Evolutionary conservation across 2,888 invertebrate species (phyloP).

Genomic region (Hydriomena furcata): DNA sequence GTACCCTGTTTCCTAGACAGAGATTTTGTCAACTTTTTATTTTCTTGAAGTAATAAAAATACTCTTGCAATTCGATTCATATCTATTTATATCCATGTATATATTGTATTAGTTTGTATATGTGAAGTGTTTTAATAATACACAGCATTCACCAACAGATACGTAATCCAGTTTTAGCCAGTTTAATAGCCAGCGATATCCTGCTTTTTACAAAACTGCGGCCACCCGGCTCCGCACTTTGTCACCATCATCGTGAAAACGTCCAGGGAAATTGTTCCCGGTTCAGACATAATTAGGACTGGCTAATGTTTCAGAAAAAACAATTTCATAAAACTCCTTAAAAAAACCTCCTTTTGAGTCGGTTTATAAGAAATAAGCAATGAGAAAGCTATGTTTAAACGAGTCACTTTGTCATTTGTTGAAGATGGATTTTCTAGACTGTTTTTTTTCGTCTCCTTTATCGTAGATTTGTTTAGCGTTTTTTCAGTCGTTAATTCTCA

Average conservation of each 20-base stretch:
- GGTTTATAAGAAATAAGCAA: constrained; percentile 74
- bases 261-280: constrained; percentile 73
- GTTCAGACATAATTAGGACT: constrained; percentile 76
- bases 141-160: too few relatives aligned
- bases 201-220: constrained; percentile 2
- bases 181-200: background rate
- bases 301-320: constrained; percentile 79
- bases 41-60: too few relatives aligned
- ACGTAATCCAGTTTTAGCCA: too few relatives aligned
- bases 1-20: too few relatives aligned
- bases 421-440: constrained; percentile 4
- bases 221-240: constrained; percentile 57
- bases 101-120: too few relatives aligned
- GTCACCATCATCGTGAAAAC: constrained; percentile 75
- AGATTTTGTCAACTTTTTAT: too few relatives aligned
- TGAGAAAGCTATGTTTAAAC: constrained; percentile 37
- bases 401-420: constrained; percentile 6
- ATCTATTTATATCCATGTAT: too few relatives aligned
- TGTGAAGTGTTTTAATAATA: too few relatives aligned
- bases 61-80: too few relatives aligned
- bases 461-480: background rate
- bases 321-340: constrained; percentile 71
- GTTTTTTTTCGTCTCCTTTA: background rate
- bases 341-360: background rate
- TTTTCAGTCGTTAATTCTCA: constrained; percentile 63